Evolutionary conservation across 2,888 invertebrate genomes (phyloP).

Genomic region (Palloptera scutellata): DNA sequence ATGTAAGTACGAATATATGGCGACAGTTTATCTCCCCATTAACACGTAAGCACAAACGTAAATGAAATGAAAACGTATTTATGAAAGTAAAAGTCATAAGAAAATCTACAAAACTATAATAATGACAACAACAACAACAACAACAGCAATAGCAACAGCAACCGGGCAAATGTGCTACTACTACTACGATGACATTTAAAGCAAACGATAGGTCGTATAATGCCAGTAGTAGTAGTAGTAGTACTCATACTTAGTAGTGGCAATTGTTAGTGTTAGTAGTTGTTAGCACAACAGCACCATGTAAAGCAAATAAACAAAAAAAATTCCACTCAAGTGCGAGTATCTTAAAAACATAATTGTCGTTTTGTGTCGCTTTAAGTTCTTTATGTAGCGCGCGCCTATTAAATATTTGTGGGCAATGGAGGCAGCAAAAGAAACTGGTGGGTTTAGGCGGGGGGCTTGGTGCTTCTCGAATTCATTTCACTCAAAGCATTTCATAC

Average conservation of each 20-base stretch:
- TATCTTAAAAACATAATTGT: not conserved
- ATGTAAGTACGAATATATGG: not conserved
- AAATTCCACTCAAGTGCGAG: too few species aligned
- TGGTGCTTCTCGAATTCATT: too few species aligned
- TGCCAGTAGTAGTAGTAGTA: too few species aligned
- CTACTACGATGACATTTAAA: not conserved
- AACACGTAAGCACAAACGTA: not conserved
- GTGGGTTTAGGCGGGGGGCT: too few species aligned
- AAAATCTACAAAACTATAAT: constrained; percentile 38
- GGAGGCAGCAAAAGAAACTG: too few species aligned
- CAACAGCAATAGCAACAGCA: constrained; percentile 22
- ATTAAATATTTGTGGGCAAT: not conserved
- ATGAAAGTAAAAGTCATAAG: constrained; percentile 42
- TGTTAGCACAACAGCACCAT: too few species aligned
- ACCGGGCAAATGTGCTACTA: not conserved
- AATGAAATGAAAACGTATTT: constrained; percentile 1
- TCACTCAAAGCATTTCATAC: too few species aligned
- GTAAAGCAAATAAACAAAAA: too few species aligned
- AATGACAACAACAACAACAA: constrained; percentile 39
- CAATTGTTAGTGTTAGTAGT: too few species aligned
- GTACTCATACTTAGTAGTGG: too few species aligned
- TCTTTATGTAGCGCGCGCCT: not conserved
- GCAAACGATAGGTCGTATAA: too few species aligned
- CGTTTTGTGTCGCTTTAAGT: not conserved
- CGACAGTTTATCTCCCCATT: too few species aligned